Base-by-base conservation (phyloP, 2,888 invertebrate genomes). In the Herminia tarsipennalis region DNA sequence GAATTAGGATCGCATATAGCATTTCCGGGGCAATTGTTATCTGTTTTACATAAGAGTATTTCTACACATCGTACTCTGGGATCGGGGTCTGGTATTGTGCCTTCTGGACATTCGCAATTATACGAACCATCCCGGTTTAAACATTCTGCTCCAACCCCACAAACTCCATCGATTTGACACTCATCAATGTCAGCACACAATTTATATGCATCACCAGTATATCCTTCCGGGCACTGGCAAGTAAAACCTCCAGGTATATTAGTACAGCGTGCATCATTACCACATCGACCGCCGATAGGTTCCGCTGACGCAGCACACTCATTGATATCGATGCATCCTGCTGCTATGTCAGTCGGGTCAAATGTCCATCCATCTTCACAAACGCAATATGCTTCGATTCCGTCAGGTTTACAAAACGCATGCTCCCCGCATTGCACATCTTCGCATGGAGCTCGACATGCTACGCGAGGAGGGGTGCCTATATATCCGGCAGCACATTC, bases 311-410 rank as follows among this genome's bases (percentile, higher is more conserved):
- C 84, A 73, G 97, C 96, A 76, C 98, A 98, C 88, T 98, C 98
- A 79, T 98, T 94, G 56, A 98, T 95, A 85, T 98, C 98, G 48
- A 97, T 93, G 76, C 98, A 98, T 46, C 98, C 98, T 29, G 97
- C 97, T 3, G 96, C 94, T 58, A 98, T 96, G 73, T 98, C 96
- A 42, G 93, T 94, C 0, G 98, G 98, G 84, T 98, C 95, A 76
- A 96, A 98, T 0, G 97, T 97, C 97, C 97, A 98, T 0, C 98
- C 98, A 47, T 97, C 96, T 77, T 98, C 97, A 76, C 98, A 98
- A 33, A 98, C 95, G 70, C 98, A 98, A 69, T 96, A 97, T 0
- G 97, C 98, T 82, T 98, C 97, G 47, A 94, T 93, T 20, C 96
- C 97, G 66, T 97, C 96, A 0, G 96, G 95, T 78, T 97, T 97